Evolutionary conservation across 2,888 invertebrate species (phyloP).

Genomic region (Nephrocerus scutellatus): DNA sequence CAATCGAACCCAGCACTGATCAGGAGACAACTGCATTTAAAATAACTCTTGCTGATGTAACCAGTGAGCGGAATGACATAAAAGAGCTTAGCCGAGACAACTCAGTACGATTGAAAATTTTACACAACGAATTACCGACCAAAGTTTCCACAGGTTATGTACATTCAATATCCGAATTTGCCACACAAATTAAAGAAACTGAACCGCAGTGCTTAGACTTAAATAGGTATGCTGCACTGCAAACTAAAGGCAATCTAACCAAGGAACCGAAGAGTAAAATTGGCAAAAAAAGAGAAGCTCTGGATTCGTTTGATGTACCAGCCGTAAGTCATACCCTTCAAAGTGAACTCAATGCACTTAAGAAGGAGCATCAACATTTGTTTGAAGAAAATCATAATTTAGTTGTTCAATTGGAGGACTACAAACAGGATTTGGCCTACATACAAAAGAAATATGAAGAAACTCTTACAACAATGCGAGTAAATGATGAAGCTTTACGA

Average conservation of each 20-base stretch:
- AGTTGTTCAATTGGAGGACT: constrained; percentile 29
- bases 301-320: constrained; percentile 26
- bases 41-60: constrained; percentile 38
- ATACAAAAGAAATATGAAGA: constrained; percentile 28
- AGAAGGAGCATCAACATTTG: constrained; percentile 37
- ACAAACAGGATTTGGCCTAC: constrained; percentile 22
- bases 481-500: constrained; percentile 28
- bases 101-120: too few relatives aligned
- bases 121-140: constrained; percentile 28
- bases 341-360: constrained; percentile 57
- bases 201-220: constrained; percentile 53
- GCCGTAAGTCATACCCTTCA: constrained; percentile 41
- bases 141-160: constrained; percentile 33
- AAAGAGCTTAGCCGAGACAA: constrained; percentile 37
- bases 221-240: constrained; percentile 70
- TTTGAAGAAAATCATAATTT: constrained; percentile 31
- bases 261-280: constrained; percentile 50
- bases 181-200: constrained; percentile 48
- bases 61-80: constrained; percentile 36
- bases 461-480: constrained; percentile 24
- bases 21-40: constrained; percentile 38
- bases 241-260: constrained; percentile 69
- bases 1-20: background rate
- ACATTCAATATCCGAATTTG: constrained; percentile 42
- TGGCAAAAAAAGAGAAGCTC: constrained; percentile 4